These are phyloP conservation scores for Actias luna DNA, from an alignment of 2,888 invertebrate species.

Conservation along the genomic window DNA sequence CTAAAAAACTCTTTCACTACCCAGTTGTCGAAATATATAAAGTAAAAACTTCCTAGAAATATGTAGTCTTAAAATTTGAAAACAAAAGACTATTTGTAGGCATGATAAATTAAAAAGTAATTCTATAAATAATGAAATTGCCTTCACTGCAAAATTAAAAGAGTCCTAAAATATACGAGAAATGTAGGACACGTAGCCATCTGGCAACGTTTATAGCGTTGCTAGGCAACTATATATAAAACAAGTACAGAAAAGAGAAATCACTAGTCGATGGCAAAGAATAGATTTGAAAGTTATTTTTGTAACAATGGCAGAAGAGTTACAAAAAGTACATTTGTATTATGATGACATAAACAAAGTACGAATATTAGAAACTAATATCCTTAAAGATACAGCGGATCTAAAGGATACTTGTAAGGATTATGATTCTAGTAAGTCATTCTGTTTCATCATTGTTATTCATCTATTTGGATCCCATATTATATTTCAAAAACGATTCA, in stretches of 20 bases:
- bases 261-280: background rate
- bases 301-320: slow-evolving; percentile 84
- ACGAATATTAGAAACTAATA: slow-evolving; percentile 84
- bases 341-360: slow-evolving; percentile 92
- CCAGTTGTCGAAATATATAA: too few relatives aligned
- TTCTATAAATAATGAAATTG: too few relatives aligned
- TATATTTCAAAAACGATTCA: slow-evolving; percentile 1
- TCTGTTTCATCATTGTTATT: background rate
- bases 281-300: background rate
- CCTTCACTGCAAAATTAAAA: too few relatives aligned
- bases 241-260: background rate
- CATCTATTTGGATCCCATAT: slow-evolving; percentile 14
- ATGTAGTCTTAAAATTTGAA: too few relatives aligned
- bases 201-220: background rate
- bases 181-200: too few relatives aligned
- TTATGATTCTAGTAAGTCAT: slow-evolving; percentile 90
- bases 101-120: too few relatives aligned
- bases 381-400: slow-evolving; percentile 90
- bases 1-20: too few relatives aligned
- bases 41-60: too few relatives aligned
- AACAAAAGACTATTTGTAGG: too few relatives aligned
- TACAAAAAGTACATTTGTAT: slow-evolving; percentile 89
- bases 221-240: slow-evolving; percentile 1
- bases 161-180: too few relatives aligned
- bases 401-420: slow-evolving; percentile 92